Evolutionary conservation across 2,888 invertebrate genomes (phyloP).

Genomic region (Magallana nippona): DNA sequence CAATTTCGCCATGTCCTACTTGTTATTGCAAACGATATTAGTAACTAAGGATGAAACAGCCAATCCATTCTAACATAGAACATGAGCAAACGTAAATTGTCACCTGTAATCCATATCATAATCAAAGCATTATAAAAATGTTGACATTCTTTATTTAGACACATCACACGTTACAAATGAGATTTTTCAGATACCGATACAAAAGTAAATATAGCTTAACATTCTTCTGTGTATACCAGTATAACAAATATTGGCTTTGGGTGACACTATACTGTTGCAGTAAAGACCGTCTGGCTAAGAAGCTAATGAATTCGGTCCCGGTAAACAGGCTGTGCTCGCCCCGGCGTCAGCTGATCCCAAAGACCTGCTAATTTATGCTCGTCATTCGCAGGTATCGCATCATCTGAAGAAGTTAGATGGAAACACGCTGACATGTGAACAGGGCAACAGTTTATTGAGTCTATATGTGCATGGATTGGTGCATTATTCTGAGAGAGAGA

Average conservation of each 20-base stretch:
- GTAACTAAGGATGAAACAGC: too few relatives aligned
- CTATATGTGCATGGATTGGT: background rate
- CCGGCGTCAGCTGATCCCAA: background rate
- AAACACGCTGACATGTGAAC: background rate
- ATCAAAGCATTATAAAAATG: background rate
- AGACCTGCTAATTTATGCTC: background rate
- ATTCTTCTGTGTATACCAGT: slow-evolving; percentile 32
- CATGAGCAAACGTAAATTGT: too few relatives aligned
- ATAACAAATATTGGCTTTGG: slow-evolving; percentile 4
- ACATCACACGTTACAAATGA: background rate
- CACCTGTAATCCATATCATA: too few relatives aligned
- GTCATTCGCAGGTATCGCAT: background rate
- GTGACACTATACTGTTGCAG: slow-evolving; percentile 4
- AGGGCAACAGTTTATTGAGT: background rate
- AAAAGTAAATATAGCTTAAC: slow-evolving; percentile 7
- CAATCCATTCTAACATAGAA: too few relatives aligned
- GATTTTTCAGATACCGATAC: slow-evolving; percentile 15
- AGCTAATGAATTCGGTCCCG: slow-evolving; percentile 2
- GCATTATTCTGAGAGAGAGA: background rate
- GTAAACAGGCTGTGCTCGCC: background rate
- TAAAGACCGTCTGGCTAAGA: slow-evolving; percentile 12
- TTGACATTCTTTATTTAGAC: background rate
- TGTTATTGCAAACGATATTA: too few relatives aligned
- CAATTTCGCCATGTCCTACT: too few relatives aligned
- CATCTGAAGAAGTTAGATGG: background rate